Conservation (phyloP, 2,888 invertebrate genomes). For the Andrena haemorrhoa region DNA sequence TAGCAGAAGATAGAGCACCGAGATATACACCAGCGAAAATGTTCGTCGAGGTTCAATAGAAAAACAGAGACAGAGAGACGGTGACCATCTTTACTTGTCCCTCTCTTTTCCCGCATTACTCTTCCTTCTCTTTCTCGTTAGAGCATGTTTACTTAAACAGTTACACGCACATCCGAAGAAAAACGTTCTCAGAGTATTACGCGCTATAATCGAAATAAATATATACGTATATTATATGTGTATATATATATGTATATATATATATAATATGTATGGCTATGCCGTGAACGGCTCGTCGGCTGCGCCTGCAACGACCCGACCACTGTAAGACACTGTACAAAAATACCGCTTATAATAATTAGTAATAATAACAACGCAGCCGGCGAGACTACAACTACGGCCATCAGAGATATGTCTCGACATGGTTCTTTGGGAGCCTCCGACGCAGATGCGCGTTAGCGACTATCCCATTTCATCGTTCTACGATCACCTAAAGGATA, state of each 20-base stretch:
- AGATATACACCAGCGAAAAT: conserved; percentile 39
- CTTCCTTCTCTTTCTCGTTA: neutral
- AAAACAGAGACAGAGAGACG: conserved; percentile 20
- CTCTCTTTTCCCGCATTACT: neutral
- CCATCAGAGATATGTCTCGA: conserved; percentile 80
- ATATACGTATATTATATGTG: conserved; percentile 42
- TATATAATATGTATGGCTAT: conserved; percentile 53
- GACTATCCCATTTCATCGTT: conserved; percentile 58
- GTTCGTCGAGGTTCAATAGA: conserved; percentile 7
- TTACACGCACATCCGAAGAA: conserved; percentile 14
- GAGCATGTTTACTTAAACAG: neutral
- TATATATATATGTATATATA: conserved; percentile 34
- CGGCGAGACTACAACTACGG: conserved; percentile 76
- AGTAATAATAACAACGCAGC: conserved; percentile 76
- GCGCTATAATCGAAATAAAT: conserved; percentile 68
- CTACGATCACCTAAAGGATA: conserved; percentile 65
- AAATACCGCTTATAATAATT: conserved; percentile 82
- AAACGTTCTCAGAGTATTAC: conserved; percentile 66
- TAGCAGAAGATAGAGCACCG: conserved; percentile 55
- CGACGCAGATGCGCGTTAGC: conserved; percentile 39
- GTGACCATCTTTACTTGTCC: neutral
- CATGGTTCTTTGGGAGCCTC: conserved; percentile 77
- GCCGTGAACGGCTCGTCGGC: conserved; percentile 76
- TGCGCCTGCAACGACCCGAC: conserved; percentile 78
- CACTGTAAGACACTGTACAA: conserved; percentile 83